Percentiles rank a stretch among this genome's conserved stretches.
These are phyloP conservation scores for Caranx ignobilis DNA, from an alignment of 2,113 vertebrate species.

Conservation along the genomic window DNA sequence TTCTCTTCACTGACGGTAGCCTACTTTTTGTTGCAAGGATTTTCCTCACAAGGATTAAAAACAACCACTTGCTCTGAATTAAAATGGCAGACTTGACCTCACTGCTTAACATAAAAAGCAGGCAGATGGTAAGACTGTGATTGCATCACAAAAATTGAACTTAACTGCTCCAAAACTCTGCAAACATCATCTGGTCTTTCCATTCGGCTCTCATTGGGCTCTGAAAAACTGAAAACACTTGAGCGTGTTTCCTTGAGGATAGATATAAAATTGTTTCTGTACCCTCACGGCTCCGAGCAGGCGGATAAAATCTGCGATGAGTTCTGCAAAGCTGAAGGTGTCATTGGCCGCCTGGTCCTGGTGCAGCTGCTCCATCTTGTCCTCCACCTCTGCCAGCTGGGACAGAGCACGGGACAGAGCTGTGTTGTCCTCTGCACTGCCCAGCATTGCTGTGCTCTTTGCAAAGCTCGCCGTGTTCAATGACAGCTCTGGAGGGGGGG, in stretches of 20 bases:
- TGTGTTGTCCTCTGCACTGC: slow-evolving; percentile 97
- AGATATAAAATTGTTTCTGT: slow-evolving; percentile 19
- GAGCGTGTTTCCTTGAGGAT: background rate
- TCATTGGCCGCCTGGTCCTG: slow-evolving; percentile 94
- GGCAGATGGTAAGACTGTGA: background rate
- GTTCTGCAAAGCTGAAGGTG: slow-evolving; percentile 93
- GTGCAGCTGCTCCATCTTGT: slow-evolving; percentile 96
- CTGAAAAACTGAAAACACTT: background rate
- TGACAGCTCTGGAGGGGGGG: slow-evolving; percentile 82
- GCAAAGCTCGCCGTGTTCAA: slow-evolving; percentile 94
- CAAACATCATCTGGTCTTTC: background rate
- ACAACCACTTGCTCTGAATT: background rate
- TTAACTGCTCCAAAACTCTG: background rate
- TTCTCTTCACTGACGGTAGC: background rate
- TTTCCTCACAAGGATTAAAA: background rate
- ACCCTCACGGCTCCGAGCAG: slow-evolving; percentile 93
- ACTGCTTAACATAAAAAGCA: background rate
- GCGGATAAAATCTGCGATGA: slow-evolving; percentile 95
- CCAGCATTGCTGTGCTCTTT: slow-evolving; percentile 97
- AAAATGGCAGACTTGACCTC: background rate
- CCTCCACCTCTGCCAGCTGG: slow-evolving; percentile 97
- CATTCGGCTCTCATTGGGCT: background rate
- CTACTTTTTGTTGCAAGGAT: too few relatives aligned
- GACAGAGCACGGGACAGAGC: slow-evolving; percentile 95
- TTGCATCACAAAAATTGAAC: background rate